phyloP scores from a whole-genome alignment of 2,797 vertebrate genomes.

The Siniperca scherzeri region DNA sequence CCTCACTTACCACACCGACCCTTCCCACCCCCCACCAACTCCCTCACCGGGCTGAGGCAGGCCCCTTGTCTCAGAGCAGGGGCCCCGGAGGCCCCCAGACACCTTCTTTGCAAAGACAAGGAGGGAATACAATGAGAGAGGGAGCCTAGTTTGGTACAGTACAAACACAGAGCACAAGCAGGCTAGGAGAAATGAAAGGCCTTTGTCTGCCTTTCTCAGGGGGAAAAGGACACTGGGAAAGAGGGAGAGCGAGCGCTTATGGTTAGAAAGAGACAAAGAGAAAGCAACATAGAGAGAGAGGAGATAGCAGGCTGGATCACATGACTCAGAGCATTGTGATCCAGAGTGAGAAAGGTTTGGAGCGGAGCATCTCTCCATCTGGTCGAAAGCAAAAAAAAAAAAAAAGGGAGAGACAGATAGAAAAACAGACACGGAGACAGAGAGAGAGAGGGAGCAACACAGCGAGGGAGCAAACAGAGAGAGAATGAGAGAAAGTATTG shows the following conservation, averaged over 20 bases:
- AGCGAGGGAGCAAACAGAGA: slow-evolving; percentile 72
- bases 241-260: slow-evolving; percentile 61
- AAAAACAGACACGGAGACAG: slow-evolving; percentile 55
- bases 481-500: slow-evolving; percentile 82
- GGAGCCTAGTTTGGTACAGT: slow-evolving; percentile 82
- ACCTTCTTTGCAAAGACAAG: slow-evolving; percentile 77
- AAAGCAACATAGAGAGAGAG: slow-evolving; percentile 59
- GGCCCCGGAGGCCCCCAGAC: slow-evolving; percentile 77
- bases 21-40: slow-evolving; percentile 68
- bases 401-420: slow-evolving; percentile 46
- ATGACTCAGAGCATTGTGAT: slow-evolving; percentile 81
- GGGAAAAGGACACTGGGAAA: slow-evolving; percentile 63
- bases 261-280: slow-evolving; percentile 57
- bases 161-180: slow-evolving; percentile 76
- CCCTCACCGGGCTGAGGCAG: slow-evolving; percentile 58
- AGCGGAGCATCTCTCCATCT: slow-evolving; percentile 84
- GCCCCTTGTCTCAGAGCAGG: slow-evolving; percentile 73
- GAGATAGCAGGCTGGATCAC: slow-evolving; percentile 74
- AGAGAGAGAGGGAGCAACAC: slow-evolving; percentile 47
- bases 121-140: slow-evolving; percentile 73
- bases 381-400: slow-evolving; percentile 56
- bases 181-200: slow-evolving; percentile 78
- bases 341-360: slow-evolving; percentile 77
- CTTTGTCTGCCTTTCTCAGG: slow-evolving; percentile 80
- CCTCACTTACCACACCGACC: slow-evolving; percentile 57